Conservation (phyloP, 2,888 invertebrate species). For the Muscina levida region DNA sequence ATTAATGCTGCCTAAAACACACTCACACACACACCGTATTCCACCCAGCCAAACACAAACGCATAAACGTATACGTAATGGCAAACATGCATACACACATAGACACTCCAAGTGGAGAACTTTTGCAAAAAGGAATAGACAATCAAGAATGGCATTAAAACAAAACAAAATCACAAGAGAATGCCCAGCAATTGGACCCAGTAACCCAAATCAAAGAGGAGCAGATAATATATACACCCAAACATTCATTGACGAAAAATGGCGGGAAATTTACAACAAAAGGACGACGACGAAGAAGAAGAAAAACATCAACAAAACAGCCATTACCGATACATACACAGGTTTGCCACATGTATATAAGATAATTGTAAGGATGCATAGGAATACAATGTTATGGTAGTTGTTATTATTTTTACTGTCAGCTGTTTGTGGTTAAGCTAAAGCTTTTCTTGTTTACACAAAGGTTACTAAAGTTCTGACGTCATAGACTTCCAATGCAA, state of each 20-base stretch:
- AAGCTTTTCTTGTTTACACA: constrained; percentile 13
- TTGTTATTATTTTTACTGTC: too few species aligned
- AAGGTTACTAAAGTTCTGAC: constrained; percentile 23
- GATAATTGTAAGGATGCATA: background rate
- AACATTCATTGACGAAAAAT: constrained; percentile 28
- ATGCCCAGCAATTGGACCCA: constrained; percentile 33
- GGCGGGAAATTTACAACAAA: constrained; percentile 51
- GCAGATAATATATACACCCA: background rate
- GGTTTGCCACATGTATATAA: background rate
- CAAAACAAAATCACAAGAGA: background rate
- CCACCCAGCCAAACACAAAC: background rate
- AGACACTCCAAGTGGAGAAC: background rate
- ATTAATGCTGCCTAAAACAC: constrained; percentile 5
- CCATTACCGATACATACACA: constrained; percentile 22
- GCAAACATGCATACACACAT: background rate
- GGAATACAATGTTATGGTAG: background rate
- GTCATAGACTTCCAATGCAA: constrained; percentile 54
- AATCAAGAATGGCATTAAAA: constrained; percentile 12
- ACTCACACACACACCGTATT: too few species aligned
- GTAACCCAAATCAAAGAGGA: constrained; percentile 38
- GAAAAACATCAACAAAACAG: constrained; percentile 17
- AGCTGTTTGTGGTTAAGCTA: background rate
- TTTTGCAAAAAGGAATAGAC: background rate
- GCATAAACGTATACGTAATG: background rate
- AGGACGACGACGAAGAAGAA: background rate